Percentiles rank a stretch among this genome's conserved stretches.
phyloP scores from a whole-genome alignment of 2,888 invertebrate species.

The Orthosia gracilis region DNA sequence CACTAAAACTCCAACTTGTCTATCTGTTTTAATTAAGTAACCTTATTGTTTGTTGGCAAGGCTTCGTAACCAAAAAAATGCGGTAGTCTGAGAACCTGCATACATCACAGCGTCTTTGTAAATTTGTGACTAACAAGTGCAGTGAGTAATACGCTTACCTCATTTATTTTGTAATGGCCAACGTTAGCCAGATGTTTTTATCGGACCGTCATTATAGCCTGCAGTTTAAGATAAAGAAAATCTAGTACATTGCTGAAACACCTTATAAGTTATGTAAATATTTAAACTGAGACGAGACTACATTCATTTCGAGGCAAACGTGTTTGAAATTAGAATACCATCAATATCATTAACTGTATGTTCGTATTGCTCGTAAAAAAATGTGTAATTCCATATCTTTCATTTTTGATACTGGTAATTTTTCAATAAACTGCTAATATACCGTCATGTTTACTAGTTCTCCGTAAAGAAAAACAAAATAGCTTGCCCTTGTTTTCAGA shows the following conservation, averaged over 20 bases:
- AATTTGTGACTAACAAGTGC: constrained; percentile 63
- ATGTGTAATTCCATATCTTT: neutral
- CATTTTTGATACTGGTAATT: neutral
- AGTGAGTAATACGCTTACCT: constrained; percentile 73
- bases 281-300: no score
- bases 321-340: no score
- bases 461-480: neutral
- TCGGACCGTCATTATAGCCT: constrained; percentile 1
- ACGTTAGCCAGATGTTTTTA: constrained; percentile 46
- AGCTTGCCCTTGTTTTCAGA: neutral
- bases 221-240: constrained; percentile 18
- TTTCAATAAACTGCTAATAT: neutral
- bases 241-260: neutral
- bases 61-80: constrained; percentile 29
- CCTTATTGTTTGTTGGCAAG: neutral
- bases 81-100: constrained; percentile 12
- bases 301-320: neutral
- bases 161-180: constrained; percentile 61
- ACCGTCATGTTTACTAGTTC: neutral
- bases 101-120: constrained; percentile 30
- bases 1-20: neutral
- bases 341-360: no score
- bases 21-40: constrained; percentile 11
- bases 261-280: neutral
- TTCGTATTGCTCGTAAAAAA: constrained; percentile 6